Percentiles rank a stretch among this genome's conserved stretches.
These are phyloP conservation scores for Cephonodes hylas DNA, from an alignment of 2,888 invertebrate genomes.

Conservation along the genomic window DNA sequence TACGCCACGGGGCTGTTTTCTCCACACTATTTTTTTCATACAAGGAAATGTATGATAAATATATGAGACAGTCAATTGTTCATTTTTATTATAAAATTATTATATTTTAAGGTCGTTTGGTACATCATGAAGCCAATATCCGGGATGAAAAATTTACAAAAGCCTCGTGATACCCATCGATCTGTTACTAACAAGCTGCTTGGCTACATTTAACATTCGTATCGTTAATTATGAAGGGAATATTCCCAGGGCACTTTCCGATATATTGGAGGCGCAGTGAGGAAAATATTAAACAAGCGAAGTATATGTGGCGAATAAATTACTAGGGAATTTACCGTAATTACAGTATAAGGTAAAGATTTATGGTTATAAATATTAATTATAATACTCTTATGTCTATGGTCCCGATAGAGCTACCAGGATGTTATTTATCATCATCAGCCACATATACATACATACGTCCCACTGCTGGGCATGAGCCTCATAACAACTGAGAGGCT, in stretches of 20 bases:
- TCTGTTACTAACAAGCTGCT: neutral
- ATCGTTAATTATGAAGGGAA: neutral
- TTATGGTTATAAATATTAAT: too few species aligned
- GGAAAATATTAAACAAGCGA: neutral
- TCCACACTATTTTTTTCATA: too few species aligned
- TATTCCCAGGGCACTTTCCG: neutral
- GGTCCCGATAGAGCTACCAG: too few species aligned
- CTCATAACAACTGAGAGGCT: too few species aligned
- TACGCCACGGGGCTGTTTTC: too few species aligned
- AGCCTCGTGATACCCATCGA: neutral
- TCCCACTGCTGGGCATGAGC: too few species aligned
- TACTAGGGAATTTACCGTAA: neutral
- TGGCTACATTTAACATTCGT: neutral
- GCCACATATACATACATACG: too few species aligned
- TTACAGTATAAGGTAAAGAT: neutral
- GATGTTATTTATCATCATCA: too few species aligned
- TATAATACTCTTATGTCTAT: too few species aligned
- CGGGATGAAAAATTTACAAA: neutral
- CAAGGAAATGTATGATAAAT: too few species aligned
- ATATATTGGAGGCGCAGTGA: neutral
- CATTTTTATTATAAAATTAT: neutral
- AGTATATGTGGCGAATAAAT: neutral
- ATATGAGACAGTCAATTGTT: too few species aligned
- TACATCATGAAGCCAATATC: neutral
- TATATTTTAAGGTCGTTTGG: neutral